Percentiles rank a stretch among this genome's conserved stretches.
Conservation (phyloP, 2,797 vertebrate species). For the Characodon lateralis region DNA sequence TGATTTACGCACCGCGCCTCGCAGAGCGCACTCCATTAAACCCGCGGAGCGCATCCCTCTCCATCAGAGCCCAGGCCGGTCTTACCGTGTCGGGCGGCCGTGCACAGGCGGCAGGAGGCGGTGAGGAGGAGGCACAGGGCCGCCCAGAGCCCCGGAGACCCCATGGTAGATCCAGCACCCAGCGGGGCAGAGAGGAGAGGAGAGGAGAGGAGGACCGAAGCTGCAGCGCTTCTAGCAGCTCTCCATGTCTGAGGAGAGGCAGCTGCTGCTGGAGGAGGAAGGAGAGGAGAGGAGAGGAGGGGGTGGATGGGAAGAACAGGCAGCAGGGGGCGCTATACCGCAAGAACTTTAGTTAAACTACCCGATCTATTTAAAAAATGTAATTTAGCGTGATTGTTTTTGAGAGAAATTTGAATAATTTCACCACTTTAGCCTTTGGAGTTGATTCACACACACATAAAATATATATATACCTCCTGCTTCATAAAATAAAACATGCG, state of each 20-base stretch:
- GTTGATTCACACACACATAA: too few species aligned
- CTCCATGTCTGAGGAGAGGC: constrained; percentile 55
- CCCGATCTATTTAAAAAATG: too few species aligned
- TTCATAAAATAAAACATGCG: too few species aligned
- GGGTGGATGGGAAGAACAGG: constrained; percentile 18
- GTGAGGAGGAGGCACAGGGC: constrained; percentile 77
- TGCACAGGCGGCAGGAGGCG: constrained; percentile 72
- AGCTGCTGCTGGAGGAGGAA: constrained; percentile 12
- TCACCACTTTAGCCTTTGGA: too few species aligned
- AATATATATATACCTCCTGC: too few species aligned
- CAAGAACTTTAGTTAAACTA: not conserved
- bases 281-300: not conserved
- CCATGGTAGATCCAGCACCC: constrained; percentile 72
- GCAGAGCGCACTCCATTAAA: constrained; percentile 14
- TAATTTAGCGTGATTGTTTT: too few species aligned
- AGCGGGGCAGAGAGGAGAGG: constrained; percentile 28
- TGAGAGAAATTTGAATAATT: too few species aligned
- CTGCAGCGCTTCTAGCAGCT: constrained; percentile 46
- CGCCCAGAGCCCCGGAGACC: constrained; percentile 73
- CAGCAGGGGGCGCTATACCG: constrained; percentile 24
- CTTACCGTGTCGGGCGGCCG: constrained; percentile 81
- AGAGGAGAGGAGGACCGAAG: constrained; percentile 26
- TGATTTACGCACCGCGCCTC: constrained; percentile 47
- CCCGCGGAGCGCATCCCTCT: constrained; percentile 9
- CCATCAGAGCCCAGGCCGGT: not conserved